These are phyloP conservation scores for Hirudinaria manillensis DNA, from an alignment of 2,888 invertebrate species.

Conservation along the genomic window DNA sequence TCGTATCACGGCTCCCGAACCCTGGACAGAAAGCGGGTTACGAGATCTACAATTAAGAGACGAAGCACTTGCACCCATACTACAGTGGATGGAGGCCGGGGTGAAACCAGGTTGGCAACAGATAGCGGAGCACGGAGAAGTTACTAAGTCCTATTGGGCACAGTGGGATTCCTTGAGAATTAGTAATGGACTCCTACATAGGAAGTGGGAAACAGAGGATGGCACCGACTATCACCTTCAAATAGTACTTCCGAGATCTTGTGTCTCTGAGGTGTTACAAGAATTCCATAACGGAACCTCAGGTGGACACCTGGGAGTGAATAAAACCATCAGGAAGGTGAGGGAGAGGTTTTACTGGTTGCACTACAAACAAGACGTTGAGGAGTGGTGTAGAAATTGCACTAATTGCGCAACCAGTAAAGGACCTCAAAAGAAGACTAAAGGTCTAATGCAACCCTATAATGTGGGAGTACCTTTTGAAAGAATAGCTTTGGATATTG, in stretches of 20 bases:
- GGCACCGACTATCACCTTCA: not conserved
- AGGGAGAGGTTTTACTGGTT: no score
- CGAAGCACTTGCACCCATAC: not conserved
- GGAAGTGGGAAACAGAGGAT: not conserved
- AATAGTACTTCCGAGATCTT: not conserved
- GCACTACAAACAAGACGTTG: not conserved
- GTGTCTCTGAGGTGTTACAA: not conserved
- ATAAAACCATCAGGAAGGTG: not conserved
- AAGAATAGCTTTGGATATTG: not conserved
- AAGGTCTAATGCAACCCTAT: not conserved
- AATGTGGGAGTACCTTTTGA: not conserved
- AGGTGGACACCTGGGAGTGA: conserved; percentile 22
- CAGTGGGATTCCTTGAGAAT: not conserved
- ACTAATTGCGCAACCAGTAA: not conserved
- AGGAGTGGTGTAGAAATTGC: not conserved
- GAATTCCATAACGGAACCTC: not conserved
- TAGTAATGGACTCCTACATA: not conserved
- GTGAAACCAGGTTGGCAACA: not conserved
- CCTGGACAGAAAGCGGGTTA: no score
- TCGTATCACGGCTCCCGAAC: no score
- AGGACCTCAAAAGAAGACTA: not conserved
- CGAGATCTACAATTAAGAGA: not conserved
- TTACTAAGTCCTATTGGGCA: not conserved
- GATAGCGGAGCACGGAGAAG: not conserved
- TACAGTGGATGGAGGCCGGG: not conserved